Conservation (phyloP, 1,140 invertebrate species). For the Aradophagus sp. region DNA sequence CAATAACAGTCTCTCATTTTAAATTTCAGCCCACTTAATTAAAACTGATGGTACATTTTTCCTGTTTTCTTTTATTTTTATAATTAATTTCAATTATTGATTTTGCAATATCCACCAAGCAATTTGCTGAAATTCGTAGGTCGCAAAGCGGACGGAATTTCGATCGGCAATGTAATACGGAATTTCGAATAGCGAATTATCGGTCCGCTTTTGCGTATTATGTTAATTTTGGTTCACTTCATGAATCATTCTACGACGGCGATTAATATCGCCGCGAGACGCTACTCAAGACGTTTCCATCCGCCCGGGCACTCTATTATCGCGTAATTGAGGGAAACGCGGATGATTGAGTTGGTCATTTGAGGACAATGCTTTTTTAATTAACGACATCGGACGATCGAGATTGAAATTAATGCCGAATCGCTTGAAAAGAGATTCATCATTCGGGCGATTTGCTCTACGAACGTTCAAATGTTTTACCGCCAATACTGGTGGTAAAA, state of each 20-base stretch:
- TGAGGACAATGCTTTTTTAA: slow-evolving; percentile 29
- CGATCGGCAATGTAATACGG: too few relatives aligned
- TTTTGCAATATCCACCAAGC: too few relatives aligned
- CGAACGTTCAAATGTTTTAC: slow-evolving; percentile 16
- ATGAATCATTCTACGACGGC: slow-evolving; percentile 30
- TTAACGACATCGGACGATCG: slow-evolving; percentile 18
- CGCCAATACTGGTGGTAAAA: slow-evolving; percentile 6
- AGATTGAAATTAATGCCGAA: slow-evolving; percentile 27
- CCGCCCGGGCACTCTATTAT: slow-evolving; percentile 21
- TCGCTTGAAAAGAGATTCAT: slow-evolving; percentile 12
- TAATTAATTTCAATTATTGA: too few relatives aligned
- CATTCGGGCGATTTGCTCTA: slow-evolving; percentile 14
- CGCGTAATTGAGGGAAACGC: slow-evolving; percentile 36
- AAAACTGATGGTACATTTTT: too few relatives aligned
- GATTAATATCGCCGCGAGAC: slow-evolving; percentile 27
- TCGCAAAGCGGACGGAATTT: too few relatives aligned
- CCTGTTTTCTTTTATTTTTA: too few relatives aligned
- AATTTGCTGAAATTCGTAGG: too few relatives aligned
- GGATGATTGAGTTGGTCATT: slow-evolving; percentile 36
- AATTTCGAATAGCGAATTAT: slow-evolving; percentile 16
- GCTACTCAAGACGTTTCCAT: slow-evolving; percentile 15
- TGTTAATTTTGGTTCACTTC: slow-evolving; percentile 35
- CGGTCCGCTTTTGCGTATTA: slow-evolving; percentile 19
- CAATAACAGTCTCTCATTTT: too few relatives aligned
- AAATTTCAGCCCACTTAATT: too few relatives aligned